Conservation (phyloP, 2,888 invertebrate species). For the Belgica antarctica region DNA sequence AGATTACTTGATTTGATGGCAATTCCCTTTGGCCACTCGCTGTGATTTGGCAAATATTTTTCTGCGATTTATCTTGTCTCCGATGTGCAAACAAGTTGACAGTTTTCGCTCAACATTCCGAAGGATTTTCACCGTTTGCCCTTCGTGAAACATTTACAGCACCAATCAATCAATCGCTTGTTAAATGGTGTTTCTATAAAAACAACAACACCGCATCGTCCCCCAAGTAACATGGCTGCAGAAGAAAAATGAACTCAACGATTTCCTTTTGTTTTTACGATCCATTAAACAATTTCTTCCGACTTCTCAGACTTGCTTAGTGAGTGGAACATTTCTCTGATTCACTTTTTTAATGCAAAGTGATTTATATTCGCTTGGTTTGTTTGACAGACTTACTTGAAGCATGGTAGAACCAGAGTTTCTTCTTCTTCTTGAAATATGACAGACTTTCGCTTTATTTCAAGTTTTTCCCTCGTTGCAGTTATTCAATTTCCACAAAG, state of each 20-base stretch:
- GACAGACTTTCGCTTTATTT: too few species aligned
- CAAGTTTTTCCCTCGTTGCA: too few species aligned
- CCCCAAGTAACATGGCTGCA: neutral
- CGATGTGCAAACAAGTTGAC: neutral
- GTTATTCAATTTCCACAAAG: too few species aligned
- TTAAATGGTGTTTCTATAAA: neutral
- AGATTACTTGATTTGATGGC: neutral
- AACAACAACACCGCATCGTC: neutral
- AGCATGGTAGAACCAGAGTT: too few species aligned
- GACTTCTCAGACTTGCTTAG: neutral
- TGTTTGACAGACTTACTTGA: neutral
- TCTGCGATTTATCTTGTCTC: neutral
- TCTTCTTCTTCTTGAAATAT: too few species aligned
- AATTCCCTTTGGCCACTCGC: neutral
- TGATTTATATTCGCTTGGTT: slow-evolving; percentile 36
- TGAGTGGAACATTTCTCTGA: neutral
- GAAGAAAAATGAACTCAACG: slow-evolving; percentile 22
- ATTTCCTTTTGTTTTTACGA: slow-evolving; percentile 25
- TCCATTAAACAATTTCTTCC: slow-evolving; percentile 41
- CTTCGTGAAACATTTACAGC: neutral
- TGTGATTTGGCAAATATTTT: slow-evolving; percentile 13
- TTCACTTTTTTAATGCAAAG: slow-evolving; percentile 37
- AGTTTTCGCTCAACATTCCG: neutral
- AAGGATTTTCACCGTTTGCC: neutral
- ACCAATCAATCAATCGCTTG: slow-evolving; percentile 25